Conservation (phyloP, 2,797 vertebrate species). For the Bradypodion ventrale region DNA sequence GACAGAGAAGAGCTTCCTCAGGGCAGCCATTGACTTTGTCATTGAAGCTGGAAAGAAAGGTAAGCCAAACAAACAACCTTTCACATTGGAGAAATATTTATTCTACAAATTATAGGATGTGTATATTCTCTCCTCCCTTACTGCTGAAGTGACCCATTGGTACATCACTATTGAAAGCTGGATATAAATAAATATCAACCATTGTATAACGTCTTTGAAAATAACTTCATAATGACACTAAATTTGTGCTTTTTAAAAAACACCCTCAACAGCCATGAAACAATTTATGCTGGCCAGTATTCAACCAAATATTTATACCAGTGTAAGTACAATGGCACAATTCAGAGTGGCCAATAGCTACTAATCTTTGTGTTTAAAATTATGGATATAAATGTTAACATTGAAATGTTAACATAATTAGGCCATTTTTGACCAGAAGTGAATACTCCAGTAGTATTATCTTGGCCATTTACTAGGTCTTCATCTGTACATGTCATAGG, state of each 20-base stretch:
- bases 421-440: too few species aligned
- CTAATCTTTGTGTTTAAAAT: too few species aligned
- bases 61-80: conserved; percentile 55
- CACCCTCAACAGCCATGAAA: neutral
- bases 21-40: conserved; percentile 82
- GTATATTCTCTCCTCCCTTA: neutral
- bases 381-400: too few species aligned
- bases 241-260: neutral
- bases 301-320: too few species aligned
- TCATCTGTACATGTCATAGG: too few species aligned
- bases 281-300: too few species aligned
- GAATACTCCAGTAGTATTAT: too few species aligned
- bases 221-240: neutral
- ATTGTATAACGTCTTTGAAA: neutral
- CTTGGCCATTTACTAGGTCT: too few species aligned
- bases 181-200: neutral
- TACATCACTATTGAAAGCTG: neutral
- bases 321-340: too few species aligned
- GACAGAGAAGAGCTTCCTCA: conserved; percentile 89
- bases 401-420: too few species aligned
- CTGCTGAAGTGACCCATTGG: neutral
- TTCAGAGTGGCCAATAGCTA: too few species aligned
- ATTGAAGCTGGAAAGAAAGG: conserved; percentile 90
- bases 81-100: neutral
- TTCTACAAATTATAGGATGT: neutral